Evolutionary conservation across 2,888 invertebrate species (phyloP).

Genomic region (Macrosiphum euphorbiae): DNA sequence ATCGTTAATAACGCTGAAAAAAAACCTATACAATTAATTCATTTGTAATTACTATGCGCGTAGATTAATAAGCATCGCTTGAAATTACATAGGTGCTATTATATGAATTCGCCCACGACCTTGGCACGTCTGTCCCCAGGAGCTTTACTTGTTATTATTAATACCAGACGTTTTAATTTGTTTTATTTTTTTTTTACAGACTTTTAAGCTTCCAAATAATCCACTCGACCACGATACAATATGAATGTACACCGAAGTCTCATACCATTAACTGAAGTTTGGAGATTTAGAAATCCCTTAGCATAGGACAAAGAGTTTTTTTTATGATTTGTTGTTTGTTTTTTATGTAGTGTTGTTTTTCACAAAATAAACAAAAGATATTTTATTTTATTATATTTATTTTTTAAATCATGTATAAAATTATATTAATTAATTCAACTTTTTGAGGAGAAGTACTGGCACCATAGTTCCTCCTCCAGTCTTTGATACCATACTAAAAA

Average conservation of each 20-base stretch:
- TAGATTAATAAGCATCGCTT: neutral
- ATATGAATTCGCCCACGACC: neutral
- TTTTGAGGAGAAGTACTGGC: too few relatives aligned
- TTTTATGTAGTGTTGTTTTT: neutral
- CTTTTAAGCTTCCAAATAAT: neutral
- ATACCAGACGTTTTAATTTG: neutral
- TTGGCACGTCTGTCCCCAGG: conserved; percentile 10
- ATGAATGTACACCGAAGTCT: neutral
- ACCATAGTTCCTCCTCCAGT: too few relatives aligned
- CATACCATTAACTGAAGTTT: neutral
- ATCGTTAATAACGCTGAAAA: neutral
- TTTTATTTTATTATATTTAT: neutral
- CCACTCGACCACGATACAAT: neutral
- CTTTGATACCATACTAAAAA: too few relatives aligned
- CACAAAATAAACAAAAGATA: neutral
- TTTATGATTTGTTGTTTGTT: neutral
- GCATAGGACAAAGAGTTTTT: neutral
- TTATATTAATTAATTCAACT: neutral
- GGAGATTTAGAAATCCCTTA: neutral
- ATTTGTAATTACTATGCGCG: neutral
- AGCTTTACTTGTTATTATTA: conserved; percentile 27
- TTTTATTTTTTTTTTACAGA: neutral
- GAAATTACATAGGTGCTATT: neutral
- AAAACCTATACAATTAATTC: neutral
- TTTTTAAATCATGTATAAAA: neutral